Conservation (phyloP, 2,797 vertebrate species). For the Cynodonichthys magdalenae region DNA sequence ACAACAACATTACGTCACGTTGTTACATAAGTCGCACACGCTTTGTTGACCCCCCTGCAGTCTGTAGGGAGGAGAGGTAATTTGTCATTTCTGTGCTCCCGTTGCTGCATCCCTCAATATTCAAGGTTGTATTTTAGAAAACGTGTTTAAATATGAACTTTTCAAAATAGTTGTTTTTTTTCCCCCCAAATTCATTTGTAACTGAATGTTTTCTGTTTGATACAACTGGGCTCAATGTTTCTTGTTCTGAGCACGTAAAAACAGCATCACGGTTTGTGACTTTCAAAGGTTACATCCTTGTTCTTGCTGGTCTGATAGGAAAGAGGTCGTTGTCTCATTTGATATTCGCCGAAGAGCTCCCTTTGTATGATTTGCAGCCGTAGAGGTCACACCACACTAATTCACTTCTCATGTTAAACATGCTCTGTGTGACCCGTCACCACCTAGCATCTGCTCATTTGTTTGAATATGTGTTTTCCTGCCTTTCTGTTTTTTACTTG, state of each 20-base stretch:
- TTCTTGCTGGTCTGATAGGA: conserved; percentile 15
- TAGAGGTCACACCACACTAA: conserved; percentile 50
- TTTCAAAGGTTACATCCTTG: conserved; percentile 25
- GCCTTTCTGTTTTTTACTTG: conserved; percentile 30
- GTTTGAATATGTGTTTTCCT: conserved; percentile 8
- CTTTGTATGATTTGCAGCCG: conserved; percentile 43
- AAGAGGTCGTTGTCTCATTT: conserved; percentile 31
- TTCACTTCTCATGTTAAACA: conserved; percentile 33
- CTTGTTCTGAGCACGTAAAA: conserved; percentile 3
- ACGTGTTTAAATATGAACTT: conserved; percentile 38
- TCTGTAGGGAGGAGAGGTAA: conserved; percentile 31
- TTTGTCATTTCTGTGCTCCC: conserved; percentile 31
- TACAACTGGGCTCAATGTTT: background rate
- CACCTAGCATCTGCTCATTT: conserved; percentile 42
- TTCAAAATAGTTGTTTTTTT: background rate
- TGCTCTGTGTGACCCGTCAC: conserved; percentile 36
- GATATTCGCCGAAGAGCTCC: conserved; percentile 33
- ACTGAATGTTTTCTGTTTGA: background rate
- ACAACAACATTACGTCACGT: conserved; percentile 64
- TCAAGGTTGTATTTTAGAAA: conserved; percentile 15
- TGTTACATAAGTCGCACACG: conserved; percentile 63
- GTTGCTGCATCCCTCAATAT: conserved; percentile 14
- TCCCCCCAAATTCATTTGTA: background rate
- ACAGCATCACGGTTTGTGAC: conserved; percentile 20
- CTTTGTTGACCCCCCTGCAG: conserved; percentile 42